phyloP scores from a whole-genome alignment of 2,113 vertebrate genomes.

The Hemiscyllium ocellatum region DNA sequence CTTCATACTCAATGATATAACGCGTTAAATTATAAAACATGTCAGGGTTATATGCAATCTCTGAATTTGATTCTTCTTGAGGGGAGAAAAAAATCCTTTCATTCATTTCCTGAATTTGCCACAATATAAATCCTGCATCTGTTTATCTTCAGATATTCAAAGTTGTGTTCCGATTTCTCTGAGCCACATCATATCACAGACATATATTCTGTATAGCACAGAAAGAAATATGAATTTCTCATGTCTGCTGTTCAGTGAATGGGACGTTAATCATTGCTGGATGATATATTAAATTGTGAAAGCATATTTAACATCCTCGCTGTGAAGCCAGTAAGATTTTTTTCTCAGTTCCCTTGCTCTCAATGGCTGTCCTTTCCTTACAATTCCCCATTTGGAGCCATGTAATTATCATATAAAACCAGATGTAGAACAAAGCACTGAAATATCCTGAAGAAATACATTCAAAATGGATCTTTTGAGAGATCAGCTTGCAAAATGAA shows the following conservation, averaged over 20 bases:
- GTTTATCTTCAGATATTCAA: background rate
- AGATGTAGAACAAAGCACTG: background rate
- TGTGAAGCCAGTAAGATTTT: background rate
- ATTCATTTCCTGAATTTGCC: constrained; percentile 12
- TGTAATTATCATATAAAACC: background rate
- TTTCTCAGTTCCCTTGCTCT: background rate
- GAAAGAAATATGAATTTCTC: background rate
- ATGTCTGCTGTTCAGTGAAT: background rate
- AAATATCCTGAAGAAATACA: background rate
- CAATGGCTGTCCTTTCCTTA: background rate
- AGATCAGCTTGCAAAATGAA: background rate
- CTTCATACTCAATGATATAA: constrained; percentile 56
- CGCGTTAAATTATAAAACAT: constrained; percentile 63
- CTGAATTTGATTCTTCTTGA: constrained; percentile 52
- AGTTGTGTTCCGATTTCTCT: background rate
- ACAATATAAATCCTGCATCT: background rate
- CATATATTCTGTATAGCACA: background rate
- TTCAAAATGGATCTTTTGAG: background rate
- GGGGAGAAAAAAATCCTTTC: constrained; percentile 48
- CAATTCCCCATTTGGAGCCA: background rate
- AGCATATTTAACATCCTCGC: background rate
- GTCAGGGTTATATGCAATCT: constrained; percentile 52
- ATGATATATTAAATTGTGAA: background rate
- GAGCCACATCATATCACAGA: background rate
- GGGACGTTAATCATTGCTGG: background rate